A percentile compares a stretch with the other conserved stretches of the same genome.
Conservation (phyloP, 2,113 vertebrate species). For the Chroicocephalus ridibundus region DNA sequence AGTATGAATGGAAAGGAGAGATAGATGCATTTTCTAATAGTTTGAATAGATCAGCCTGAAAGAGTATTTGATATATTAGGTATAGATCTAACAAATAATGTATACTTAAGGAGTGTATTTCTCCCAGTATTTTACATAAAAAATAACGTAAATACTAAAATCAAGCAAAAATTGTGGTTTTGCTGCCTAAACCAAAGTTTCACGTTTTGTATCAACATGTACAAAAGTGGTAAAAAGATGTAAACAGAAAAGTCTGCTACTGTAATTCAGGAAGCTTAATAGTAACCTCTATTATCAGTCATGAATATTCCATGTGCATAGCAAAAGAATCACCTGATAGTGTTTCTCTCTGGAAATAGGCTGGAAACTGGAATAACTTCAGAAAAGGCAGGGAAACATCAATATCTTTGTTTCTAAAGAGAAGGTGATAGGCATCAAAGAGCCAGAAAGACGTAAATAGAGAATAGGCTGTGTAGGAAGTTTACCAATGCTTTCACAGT, state of each 20-base stretch:
- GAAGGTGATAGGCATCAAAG: neutral
- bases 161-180: neutral
- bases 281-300: neutral
- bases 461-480: neutral
- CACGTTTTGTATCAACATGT: neutral
- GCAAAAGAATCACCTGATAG: neutral
- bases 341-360: neutral
- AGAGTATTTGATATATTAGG: neutral
- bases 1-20: neutral
- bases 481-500: neutral
- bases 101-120: neutral
- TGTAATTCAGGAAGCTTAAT: neutral
- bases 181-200: neutral
- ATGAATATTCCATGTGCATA: neutral
- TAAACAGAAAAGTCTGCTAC: neutral
- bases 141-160: neutral
- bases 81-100: neutral
- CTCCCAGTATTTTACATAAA: neutral
- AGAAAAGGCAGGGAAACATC: neutral
- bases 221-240: neutral
- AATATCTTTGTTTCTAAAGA: neutral
- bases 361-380: neutral
- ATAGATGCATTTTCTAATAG: neutral
- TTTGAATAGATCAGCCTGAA: neutral
- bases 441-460: neutral